Percentiles rank a stretch among this genome's conserved stretches.
Evolutionary conservation across 2,888 invertebrate genomes (phyloP).

Genomic region (Ichneumon xanthorius): DNA sequence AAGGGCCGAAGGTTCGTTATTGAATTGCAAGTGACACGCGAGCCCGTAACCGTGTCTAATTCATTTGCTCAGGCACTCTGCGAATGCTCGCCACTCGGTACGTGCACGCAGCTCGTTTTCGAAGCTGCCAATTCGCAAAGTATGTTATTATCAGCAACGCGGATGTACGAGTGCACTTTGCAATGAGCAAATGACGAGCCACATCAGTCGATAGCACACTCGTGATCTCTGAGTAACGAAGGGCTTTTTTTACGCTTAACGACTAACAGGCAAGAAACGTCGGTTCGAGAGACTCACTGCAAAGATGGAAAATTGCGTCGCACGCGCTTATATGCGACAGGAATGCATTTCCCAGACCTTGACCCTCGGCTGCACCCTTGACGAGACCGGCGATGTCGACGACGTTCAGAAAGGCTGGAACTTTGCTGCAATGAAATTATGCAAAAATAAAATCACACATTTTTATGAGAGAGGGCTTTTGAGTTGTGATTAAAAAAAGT

Average conservation of each 20-base stretch:
- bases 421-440: conserved; percentile 91
- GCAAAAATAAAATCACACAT: conserved; percentile 19
- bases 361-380: conserved; percentile 98
- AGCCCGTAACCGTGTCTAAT: conserved; percentile 66
- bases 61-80: conserved; percentile 58
- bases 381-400: conserved; percentile 99
- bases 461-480: conserved; percentile 26
- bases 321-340: conserved; percentile 99
- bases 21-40: conserved; percentile 68
- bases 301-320: conserved; percentile 98
- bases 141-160: background rate
- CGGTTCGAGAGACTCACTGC: conserved; percentile 90
- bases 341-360: conserved; percentile 99
- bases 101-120: conserved; percentile 8
- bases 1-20: conserved; percentile 41
- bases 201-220: conserved; percentile 1
- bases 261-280: background rate
- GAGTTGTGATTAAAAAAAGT: conserved; percentile 62
- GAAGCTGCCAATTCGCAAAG: conserved; percentile 2
- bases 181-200: conserved; percentile 8
- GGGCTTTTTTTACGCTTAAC: background rate
- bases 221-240: conserved; percentile 17
- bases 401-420: conserved; percentile 98
- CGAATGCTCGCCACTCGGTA: conserved; percentile 8
- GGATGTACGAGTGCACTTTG: conserved; percentile 37